Evolutionary conservation across 2,797 vertebrate genomes (phyloP).

Genomic region (Danio kyathit): DNA sequence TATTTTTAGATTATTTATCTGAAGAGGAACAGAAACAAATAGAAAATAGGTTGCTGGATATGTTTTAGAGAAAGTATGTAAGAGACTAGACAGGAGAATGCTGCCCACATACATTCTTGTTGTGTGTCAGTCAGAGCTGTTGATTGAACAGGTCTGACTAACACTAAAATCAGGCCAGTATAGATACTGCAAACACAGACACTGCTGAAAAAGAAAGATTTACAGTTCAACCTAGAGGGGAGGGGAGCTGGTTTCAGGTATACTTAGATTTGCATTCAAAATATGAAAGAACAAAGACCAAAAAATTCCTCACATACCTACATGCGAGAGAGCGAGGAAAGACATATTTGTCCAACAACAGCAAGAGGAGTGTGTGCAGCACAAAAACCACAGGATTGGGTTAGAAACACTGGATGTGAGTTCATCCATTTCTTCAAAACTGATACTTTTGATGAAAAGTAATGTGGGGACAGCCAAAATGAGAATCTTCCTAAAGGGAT

Average conservation of each 20-base stretch:
- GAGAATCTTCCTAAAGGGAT: too few relatives aligned
- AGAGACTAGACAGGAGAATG: slow-evolving; percentile 11
- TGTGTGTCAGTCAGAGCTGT: slow-evolving; percentile 11
- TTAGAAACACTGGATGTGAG: not conserved
- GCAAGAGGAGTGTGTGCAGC: not conserved
- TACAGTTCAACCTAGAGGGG: slow-evolving; percentile 17
- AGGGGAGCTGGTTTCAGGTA: slow-evolving; percentile 11
- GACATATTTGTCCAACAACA: not conserved
- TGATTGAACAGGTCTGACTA: not conserved
- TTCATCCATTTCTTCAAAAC: not conserved
- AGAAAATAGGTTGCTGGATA: not conserved
- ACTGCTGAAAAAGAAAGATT: not conserved
- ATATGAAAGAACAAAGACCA: slow-evolving; percentile 22
- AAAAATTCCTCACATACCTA: slow-evolving; percentile 34
- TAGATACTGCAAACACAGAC: not conserved
- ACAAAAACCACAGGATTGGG: not conserved
- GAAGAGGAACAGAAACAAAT: not conserved
- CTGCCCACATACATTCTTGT: not conserved
- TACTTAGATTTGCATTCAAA: slow-evolving; percentile 2
- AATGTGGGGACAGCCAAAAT: too few relatives aligned
- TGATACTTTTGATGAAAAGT: not conserved
- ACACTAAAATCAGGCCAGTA: not conserved
- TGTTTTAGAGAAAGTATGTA: not conserved
- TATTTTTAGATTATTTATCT: not conserved
- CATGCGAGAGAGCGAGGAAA: not conserved